A percentile compares a stretch with the other conserved stretches of the same genome.
Conservation (phyloP, 2,797 vertebrate species). For the Lycodopsis pacificus region DNA sequence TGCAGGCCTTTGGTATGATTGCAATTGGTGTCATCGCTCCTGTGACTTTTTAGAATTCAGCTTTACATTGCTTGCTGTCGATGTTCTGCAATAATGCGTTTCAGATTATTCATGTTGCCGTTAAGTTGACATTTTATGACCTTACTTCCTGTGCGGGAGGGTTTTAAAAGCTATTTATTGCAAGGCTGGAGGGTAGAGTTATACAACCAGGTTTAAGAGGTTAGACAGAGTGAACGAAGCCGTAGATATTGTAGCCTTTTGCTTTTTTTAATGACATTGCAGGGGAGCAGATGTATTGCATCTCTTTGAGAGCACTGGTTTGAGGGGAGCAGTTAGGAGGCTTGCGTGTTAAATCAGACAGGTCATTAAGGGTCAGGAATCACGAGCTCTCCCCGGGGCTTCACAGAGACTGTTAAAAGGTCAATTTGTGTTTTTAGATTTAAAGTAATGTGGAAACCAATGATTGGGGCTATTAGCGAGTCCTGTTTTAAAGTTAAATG, state of each 20-base stretch:
- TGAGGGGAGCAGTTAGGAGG: constrained; percentile 17
- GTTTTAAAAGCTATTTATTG: constrained; percentile 24
- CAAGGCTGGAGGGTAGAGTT: background rate
- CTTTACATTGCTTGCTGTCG: background rate
- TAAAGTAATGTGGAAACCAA: constrained; percentile 60
- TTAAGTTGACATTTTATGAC: constrained; percentile 50
- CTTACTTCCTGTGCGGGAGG: constrained; percentile 1
- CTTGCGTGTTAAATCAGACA: constrained; percentile 30
- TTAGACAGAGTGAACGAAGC: constrained; percentile 3
- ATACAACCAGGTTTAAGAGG: background rate
- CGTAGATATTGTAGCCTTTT: background rate
- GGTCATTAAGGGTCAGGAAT: constrained; percentile 35
- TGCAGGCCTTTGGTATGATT: background rate
- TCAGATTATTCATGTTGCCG: constrained; percentile 26
- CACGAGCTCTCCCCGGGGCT: constrained; percentile 33
- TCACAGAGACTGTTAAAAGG: constrained; percentile 29
- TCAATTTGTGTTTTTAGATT: constrained; percentile 42
- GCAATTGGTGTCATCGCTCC: background rate
- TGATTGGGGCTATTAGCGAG: constrained; percentile 46
- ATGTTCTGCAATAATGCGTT: constrained; percentile 11
- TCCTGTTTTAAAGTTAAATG: background rate
- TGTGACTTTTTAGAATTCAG: background rate
- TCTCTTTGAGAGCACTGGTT: constrained; percentile 37
- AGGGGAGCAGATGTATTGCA: constrained; percentile 8
- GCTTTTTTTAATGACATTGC: background rate